These are phyloP conservation scores for Ctenopoma multispine DNA, from an alignment of 2,797 vertebrate genomes.

Conservation along the genomic window DNA sequence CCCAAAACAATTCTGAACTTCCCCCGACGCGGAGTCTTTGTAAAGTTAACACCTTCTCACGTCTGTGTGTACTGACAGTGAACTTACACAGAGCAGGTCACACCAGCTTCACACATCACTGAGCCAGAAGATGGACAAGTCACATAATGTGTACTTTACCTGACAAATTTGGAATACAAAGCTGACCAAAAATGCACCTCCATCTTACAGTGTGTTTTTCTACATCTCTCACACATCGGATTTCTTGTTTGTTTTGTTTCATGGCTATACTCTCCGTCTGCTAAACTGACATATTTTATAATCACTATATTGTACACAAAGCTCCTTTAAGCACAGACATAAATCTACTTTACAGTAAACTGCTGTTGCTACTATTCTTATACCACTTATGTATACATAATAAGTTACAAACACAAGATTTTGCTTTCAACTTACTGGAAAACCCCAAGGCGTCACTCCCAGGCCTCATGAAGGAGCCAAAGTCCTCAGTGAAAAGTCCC, in stretches of 20 bases:
- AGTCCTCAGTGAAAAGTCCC: conserved; percentile 90
- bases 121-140: conserved; percentile 6
- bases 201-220: background rate
- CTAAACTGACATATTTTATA: background rate
- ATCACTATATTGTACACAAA: conserved; percentile 13
- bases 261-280: background rate
- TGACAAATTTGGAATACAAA: background rate
- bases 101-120: conserved; percentile 20
- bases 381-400: conserved; percentile 15
- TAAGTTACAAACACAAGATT: conserved; percentile 3
- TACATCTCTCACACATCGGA: background rate
- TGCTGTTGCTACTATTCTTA: background rate
- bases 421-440: conserved; percentile 86
- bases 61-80: conserved; percentile 7
- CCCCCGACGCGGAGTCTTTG: conserved; percentile 30
- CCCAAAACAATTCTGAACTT: conserved; percentile 51
- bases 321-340: background rate
- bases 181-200: background rate
- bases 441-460: conserved; percentile 87
- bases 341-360: conserved; percentile 7
- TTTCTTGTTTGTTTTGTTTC: conserved; percentile 13
- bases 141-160: background rate
- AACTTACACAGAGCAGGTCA: conserved; percentile 22
- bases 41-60: conserved; percentile 52
- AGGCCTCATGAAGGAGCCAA: conserved; percentile 92